These are phyloP conservation scores for Hylia prasina DNA, from an alignment of 2,113 vertebrate species.

Conservation along the genomic window DNA sequence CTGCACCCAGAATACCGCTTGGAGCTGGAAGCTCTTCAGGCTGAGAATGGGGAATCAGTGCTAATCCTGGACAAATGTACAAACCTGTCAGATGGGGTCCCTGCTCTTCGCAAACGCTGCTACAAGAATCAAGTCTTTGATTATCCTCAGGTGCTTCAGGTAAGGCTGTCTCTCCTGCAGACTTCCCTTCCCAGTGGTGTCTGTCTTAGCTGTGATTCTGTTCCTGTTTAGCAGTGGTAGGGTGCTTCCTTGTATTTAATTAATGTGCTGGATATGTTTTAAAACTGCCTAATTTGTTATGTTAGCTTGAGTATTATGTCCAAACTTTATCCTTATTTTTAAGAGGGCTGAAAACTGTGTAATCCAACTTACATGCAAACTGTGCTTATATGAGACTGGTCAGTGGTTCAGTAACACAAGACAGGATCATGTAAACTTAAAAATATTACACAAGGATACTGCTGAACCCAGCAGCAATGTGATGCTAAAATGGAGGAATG, in stretches of 20 bases:
- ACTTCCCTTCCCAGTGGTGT: neutral
- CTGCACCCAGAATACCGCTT: constrained; percentile 88
- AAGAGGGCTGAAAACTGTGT: neutral
- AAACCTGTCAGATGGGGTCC: constrained; percentile 86
- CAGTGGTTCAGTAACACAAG: neutral
- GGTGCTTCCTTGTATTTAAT: neutral
- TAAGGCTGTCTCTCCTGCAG: constrained; percentile 37
- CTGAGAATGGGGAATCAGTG: constrained; percentile 85
- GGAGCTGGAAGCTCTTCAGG: constrained; percentile 87
- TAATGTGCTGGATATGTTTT: neutral
- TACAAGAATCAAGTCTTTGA: constrained; percentile 87
- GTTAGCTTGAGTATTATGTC: neutral
- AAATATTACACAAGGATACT: neutral
- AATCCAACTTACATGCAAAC: neutral
- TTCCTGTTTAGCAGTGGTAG: neutral
- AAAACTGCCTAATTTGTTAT: neutral
- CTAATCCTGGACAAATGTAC: constrained; percentile 91
- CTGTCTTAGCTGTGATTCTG: neutral
- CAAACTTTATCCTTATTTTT: neutral
- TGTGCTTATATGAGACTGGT: neutral
- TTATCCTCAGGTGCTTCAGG: constrained; percentile 95
- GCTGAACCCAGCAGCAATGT: neutral
- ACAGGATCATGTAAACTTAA: neutral
- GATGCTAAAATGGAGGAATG: neutral
- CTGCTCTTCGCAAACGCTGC: constrained; percentile 83